phyloP scores from a whole-genome alignment of 2,888 invertebrate species.

The Lasioglossum oenotherae region DNA sequence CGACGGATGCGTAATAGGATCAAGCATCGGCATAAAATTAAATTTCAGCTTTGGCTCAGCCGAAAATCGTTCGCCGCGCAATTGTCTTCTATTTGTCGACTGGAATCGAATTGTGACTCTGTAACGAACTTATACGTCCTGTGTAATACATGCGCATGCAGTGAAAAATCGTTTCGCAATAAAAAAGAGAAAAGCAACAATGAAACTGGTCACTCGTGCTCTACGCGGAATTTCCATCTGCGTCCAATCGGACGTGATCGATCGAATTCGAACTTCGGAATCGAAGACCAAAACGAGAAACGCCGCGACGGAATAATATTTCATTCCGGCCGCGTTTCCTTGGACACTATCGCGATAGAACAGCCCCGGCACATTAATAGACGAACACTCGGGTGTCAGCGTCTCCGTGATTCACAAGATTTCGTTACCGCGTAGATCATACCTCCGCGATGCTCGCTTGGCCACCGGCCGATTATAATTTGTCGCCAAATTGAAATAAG shows the following conservation, averaged over 20 bases:
- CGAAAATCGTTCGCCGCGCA: not conserved
- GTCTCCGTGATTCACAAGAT: constrained; percentile 22
- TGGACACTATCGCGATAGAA: not conserved
- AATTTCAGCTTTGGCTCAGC: constrained; percentile 32
- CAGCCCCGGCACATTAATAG: constrained; percentile 18
- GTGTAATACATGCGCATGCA: not conserved
- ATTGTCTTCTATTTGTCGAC: not conserved
- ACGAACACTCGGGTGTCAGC: not conserved
- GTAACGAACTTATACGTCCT: constrained; percentile 12
- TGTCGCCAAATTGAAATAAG: constrained; percentile 43
- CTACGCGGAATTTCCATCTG: not conserved
- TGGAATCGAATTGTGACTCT: not conserved
- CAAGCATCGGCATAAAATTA: constrained; percentile 38
- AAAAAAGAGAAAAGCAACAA: not conserved
- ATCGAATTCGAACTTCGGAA: not conserved
- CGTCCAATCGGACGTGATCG: not conserved
- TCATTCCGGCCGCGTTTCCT: not conserved
- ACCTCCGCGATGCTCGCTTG: constrained; percentile 10
- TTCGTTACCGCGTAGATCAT: constrained; percentile 41
- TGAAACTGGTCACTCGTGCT: not conserved
- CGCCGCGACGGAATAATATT: not conserved
- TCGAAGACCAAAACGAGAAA: not conserved
- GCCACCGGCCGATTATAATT: constrained; percentile 44
- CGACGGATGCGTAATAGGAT: constrained; percentile 39
- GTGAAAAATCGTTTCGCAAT: not conserved